Evolutionary conservation across 2,888 invertebrate genomes (phyloP), one percentile per base, ranked within the genome.

Genomic region (Neria commutata): DNA sequence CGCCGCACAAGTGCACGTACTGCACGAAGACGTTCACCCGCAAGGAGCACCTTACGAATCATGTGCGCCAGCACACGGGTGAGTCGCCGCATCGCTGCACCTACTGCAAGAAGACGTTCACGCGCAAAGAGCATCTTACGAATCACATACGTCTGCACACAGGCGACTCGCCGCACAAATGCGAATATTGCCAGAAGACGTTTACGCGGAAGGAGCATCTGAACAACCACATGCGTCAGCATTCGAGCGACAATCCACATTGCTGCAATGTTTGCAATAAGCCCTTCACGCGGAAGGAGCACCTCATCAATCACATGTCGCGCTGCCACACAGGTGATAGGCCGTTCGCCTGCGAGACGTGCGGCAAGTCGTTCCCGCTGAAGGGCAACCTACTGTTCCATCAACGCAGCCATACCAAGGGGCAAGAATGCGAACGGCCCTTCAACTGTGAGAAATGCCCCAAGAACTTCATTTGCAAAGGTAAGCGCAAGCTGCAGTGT

Each of bases 401-500:
- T 79, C 91, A 92, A 82, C 86, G 93, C 60, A 92, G 93, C 65
- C 93, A 94, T 82, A 91, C 90, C 73, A 92, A 92, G 77, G 85
- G 86, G 29, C 86, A 85, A 67, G 86, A 85, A 64, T 87, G 86
- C 60, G 86, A 87, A 66, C 83, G 88, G 57, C 88, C 87, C 1
- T 92, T 90, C 82, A 85, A 89, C 54, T 93, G 93, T 76, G 92
- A 92, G 70, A 83, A 93, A 54, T 93, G 93, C 74, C 90, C 91
- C 46, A 93, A 93, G 80, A 91, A 91, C 78, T 93, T 93, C 78
- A 90, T 92, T 85, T 92, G 92, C 82, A 93, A 93, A 85, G 92
- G 92, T 83, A 74, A 71, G 69, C 16, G 46, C 8, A n/a, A n/a
- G n/a, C n/a, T n/a, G n/a, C n/a, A n/a, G n/a, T n/a, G n/a, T n/a